Base-by-base conservation (phyloP, 2,797 vertebrate genomes). In the Rhincodon typus region DNA sequence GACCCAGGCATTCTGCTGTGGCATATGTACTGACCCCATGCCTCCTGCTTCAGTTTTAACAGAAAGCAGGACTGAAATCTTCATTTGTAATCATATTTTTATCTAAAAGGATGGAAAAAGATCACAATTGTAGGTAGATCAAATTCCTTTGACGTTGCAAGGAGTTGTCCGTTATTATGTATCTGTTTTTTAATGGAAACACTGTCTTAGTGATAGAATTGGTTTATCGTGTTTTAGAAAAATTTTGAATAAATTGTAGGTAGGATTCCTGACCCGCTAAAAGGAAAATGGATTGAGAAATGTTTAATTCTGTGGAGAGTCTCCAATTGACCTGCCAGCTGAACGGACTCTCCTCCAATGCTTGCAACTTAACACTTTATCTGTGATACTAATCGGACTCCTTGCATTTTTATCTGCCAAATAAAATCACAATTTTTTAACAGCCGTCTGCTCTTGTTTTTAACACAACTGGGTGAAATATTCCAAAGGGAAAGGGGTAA, bases 351-450 rank as follows among this genome's bases (percentile, higher is more conserved):
- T 72, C 66, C 66, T 70, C 4, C n/a, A 42, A 46, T 74, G 69
- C 94, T 97, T 98, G 97, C 98, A 98, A 98, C 96, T 97, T 97
- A 97, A 97, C 97, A 96, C 96, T 97, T 97, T 97, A 97, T 97
- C 97, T 97, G 97, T 97, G 97, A 97, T 97, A 98, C 97, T 98
- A 98, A 98, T 97, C 96, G 97, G 95, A 96, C 97, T 97, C 96
- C 96, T 96, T 97, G 97, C 97, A 97, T 98, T 98, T 98, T 97
- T 97, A 97, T 96, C 97, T 97, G 97, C 96, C 97, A 96, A 98
- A 77, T 98, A 98, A 98, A 98, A 96, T 96, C 62, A 97, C 97
- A 96, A 95, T 82, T 67, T 86, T 66, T 86, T 94, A 94, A 77
- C 67, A 46, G n/a, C 25, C 50, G 84, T 87, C 42, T 87, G 50